Evolutionary conservation across 2,888 invertebrate species (phyloP).

Genomic region (Formica aserva): DNA sequence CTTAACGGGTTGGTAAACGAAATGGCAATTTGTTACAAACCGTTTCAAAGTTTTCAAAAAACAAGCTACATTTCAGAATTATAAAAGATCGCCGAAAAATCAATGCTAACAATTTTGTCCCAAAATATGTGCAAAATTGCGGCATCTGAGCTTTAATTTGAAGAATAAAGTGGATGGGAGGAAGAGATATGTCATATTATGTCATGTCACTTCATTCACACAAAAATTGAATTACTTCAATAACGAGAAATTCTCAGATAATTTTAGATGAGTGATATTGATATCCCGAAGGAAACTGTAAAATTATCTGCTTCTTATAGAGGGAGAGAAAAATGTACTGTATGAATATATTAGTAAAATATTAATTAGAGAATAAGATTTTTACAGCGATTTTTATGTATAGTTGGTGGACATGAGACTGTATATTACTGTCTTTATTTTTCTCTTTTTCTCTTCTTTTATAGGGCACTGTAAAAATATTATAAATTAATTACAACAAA

Average conservation of each 20-base stretch:
- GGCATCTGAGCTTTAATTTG: neutral
- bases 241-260: neutral
- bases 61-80: neutral
- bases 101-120: slow-evolving; percentile 1
- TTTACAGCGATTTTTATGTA: too few relatives aligned
- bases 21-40: neutral
- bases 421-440: neutral
- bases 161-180: neutral
- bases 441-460: too few relatives aligned
- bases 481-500: neutral
- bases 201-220: neutral
- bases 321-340: neutral
- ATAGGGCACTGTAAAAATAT: neutral
- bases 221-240: neutral
- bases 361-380: neutral
- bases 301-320: neutral
- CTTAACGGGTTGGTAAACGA: neutral
- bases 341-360: neutral
- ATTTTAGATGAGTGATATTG: neutral
- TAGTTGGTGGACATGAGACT: neutral
- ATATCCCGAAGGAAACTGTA: neutral
- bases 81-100: neutral
- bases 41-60: neutral
- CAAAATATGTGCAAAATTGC: neutral
- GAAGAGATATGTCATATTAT: neutral